Conservation (phyloP, 2,113 vertebrate genomes). For the Lipotes vexillifer region DNA sequence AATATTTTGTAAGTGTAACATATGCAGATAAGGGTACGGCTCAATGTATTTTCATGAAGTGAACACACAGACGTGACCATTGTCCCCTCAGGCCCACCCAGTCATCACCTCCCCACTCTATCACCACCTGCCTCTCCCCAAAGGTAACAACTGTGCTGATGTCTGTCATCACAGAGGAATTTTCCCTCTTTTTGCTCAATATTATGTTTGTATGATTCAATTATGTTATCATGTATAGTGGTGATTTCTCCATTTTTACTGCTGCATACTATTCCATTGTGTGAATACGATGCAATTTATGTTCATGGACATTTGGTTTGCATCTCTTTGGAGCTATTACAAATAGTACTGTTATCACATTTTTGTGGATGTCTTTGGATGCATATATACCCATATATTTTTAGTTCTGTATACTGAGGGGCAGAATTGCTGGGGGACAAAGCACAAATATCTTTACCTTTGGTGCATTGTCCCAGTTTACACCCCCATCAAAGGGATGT, state of each 20-base stretch:
- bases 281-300: not conserved
- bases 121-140: not conserved
- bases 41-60: not conserved
- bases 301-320: not conserved
- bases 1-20: not conserved
- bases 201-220: not conserved
- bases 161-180: not conserved
- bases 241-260: not conserved
- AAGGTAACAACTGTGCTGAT: not conserved
- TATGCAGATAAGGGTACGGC: not conserved
- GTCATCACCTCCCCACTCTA: not conserved
- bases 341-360: not conserved
- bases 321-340: not conserved
- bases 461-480: not conserved
- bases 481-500: not conserved
- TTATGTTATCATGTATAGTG: not conserved
- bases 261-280: not conserved
- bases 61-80: not conserved
- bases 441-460: not conserved
- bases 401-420: not conserved
- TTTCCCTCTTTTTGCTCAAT: not conserved
- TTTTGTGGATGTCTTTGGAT: not conserved
- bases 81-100: rapidly evolving
- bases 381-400: not conserved
- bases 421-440: not conserved